Base-by-base conservation (phyloP, 2,113 vertebrate genomes). In the Oncorhynchus gorbuscha region DNA sequence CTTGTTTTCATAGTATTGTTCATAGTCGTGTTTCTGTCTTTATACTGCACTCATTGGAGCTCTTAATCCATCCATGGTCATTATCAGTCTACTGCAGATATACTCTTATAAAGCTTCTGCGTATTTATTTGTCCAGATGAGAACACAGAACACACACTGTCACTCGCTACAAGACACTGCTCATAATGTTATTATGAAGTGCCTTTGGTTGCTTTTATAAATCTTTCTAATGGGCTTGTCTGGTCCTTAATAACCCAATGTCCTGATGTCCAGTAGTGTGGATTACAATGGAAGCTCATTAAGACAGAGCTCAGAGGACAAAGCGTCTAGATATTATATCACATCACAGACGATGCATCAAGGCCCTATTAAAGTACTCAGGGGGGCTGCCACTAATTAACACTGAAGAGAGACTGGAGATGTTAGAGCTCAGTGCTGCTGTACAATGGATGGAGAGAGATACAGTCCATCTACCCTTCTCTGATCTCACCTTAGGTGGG, bases 331-430 rank as follows among this genome's bases (percentile, higher is more conserved):
- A 75, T 30, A 65, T 79, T 32, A 62, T 70, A 62, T 78, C 75
- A 77, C 71, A 82, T 88, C 26, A 72, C 69, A 74, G 35, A 71
- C 59, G 76, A 3, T 78, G 35, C 82, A 83, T 72, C 65, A 49
- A 20, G 3, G 39, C 64, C 16, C 75, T 70, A 61, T 83, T 86
- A 75, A 81, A 71, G 22, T 20, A 71, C 76, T 73, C 74, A 58
- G 45, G 22, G 45, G 45, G 26, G 55, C 71, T 66, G 70, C 45
- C 66, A 5, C 32, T 76, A 28, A 74, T 76, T 49, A 69, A 72
- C 71, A 18, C 26, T 13, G 78, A 64, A 74, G 55, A 83, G 65
- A 70, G 69, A 64, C 55, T 13, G 14, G n/a, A 59, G 12, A 45
- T 22, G 35, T 24, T 70, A 7, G 45, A 24, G 45, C 5, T 35